phyloP scores from a whole-genome alignment of 2,888 invertebrate genomes.

The Encarsia formosa region DNA sequence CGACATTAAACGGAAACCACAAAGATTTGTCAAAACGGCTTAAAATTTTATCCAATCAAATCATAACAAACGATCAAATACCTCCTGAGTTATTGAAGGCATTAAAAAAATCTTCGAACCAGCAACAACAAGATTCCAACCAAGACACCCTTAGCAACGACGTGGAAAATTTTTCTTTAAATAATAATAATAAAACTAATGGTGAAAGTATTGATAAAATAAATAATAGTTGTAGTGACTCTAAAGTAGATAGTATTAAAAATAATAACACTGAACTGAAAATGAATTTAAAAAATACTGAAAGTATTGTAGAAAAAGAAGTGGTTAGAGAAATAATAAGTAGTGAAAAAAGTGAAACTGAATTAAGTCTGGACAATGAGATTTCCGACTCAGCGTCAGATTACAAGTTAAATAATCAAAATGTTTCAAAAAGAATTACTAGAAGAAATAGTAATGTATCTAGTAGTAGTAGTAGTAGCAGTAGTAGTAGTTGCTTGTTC shows the following conservation, averaged over 20 bases:
- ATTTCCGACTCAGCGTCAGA: no score
- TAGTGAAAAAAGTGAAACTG: no score
- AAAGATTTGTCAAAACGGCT: conserved; percentile 28
- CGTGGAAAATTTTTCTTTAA: not conserved
- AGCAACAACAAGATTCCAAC: conserved; percentile 1
- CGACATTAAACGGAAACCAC: no score
- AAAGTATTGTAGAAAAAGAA: not conserved
- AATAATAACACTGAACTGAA: not conserved
- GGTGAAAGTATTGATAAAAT: conserved; percentile 1
- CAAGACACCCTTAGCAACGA: not conserved
- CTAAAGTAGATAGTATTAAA: not conserved
- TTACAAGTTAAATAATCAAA: no score
- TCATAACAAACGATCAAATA: conserved; percentile 39
- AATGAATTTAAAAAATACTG: not conserved
- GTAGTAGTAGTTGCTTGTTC: no score
- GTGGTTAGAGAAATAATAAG: not conserved
- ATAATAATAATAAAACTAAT: conserved; percentile 7
- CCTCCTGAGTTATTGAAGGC: conserved; percentile 33
- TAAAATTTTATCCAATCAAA: conserved; percentile 40
- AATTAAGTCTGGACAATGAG: no score
- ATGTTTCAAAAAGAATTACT: not conserved
- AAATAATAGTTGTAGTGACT: not conserved
- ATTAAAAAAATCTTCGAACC: conserved; percentile 22
- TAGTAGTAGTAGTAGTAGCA: conserved; percentile 12
- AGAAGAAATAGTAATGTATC: conserved; percentile 5